Evolutionary conservation across 2,888 invertebrate genomes (phyloP), one percentile per base, ranked within the genome.

Genomic region (Cataglyphis cursor): DNA sequence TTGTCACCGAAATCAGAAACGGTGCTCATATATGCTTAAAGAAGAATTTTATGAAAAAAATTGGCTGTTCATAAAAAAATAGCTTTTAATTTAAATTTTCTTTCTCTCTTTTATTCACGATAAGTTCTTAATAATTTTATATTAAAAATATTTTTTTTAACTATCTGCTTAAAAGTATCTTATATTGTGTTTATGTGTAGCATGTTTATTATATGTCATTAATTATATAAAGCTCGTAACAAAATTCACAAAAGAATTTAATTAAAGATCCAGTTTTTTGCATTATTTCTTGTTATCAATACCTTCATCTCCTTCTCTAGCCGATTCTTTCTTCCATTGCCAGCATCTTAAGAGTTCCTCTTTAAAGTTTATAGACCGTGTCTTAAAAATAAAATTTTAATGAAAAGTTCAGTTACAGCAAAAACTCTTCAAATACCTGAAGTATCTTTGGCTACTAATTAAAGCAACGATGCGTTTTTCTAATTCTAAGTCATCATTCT

Each of bases 361-460:
- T 65, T 65, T 75, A 64, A 65, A 18, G 3, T 62, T 28, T 21
- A 31, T 15, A 61, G 8, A 31, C 5, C 21, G 18, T 54, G 38
- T 12, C 4, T 64, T 76, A 3, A 65, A 54, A 65, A 38, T 35
- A 59, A 2, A 44, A 65, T 28, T 24, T 1, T 38, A 51, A 68
- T 9, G 51, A 18, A 64, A 48, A 54, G 24, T 38, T 38, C 15
- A 65, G 12, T 8, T 41, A 28, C n/a, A 57, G 1, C 9, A 21
- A 65, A 54, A 64, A 31, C 64, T 74, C 21, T 74, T 10, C 35
- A 24, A 75, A 62, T 24, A 38, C 3, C 38, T 24, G 15, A 64
- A 65, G 6, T 24, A 12, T 61, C 6, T 38, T 24, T 28, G 10
- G 0, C 3, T 35, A 62, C 35, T 24, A 75, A 75, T 76, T 65